Evolutionary conservation across 2,797 vertebrate genomes (phyloP).

Genomic region (Phrynocephalus guinanensis): DNA sequence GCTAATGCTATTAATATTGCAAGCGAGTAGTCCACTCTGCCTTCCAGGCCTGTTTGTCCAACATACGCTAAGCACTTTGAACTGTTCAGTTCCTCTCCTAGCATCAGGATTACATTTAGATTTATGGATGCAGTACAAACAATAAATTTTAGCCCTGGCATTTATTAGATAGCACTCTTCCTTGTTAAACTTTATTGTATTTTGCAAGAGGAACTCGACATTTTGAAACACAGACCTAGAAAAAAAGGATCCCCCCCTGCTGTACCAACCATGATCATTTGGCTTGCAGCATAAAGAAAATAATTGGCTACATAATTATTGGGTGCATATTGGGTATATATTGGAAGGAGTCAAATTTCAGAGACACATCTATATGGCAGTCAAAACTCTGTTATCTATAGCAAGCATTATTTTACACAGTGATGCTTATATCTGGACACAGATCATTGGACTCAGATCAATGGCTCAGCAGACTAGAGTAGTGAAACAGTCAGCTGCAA

Average conservation of each 20-base stretch:
- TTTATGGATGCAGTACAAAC: slow-evolving; percentile 31
- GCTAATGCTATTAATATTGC: slow-evolving; percentile 43
- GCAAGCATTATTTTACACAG: neutral
- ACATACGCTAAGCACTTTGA: slow-evolving; percentile 33
- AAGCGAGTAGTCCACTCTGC: slow-evolving; percentile 39
- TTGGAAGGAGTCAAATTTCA: neutral
- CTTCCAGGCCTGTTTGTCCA: neutral
- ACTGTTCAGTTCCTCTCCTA: rapidly evolving
- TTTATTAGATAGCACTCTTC: slow-evolving; percentile 11
- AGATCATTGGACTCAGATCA: neutral
- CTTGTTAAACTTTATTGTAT: slow-evolving; percentile 20
- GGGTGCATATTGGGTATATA: neutral
- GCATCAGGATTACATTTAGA: slow-evolving; percentile 20
- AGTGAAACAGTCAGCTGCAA: too few species aligned
- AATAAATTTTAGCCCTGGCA: slow-evolving; percentile 25
- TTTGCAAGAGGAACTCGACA: slow-evolving; percentile 22
- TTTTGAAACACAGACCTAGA: neutral
- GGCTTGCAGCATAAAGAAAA: neutral
- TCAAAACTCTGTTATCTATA: neutral
- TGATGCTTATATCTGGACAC: neutral
- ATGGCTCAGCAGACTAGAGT: too few species aligned
- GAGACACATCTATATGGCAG: neutral
- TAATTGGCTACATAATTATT: neutral
- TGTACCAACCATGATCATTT: neutral
- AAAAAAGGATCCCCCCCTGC: neutral